A percentile compares a stretch with the other conserved stretches of the same genome.
Conservation (phyloP, 1,140 invertebrate species). For the Cepaea nemoralis region DNA sequence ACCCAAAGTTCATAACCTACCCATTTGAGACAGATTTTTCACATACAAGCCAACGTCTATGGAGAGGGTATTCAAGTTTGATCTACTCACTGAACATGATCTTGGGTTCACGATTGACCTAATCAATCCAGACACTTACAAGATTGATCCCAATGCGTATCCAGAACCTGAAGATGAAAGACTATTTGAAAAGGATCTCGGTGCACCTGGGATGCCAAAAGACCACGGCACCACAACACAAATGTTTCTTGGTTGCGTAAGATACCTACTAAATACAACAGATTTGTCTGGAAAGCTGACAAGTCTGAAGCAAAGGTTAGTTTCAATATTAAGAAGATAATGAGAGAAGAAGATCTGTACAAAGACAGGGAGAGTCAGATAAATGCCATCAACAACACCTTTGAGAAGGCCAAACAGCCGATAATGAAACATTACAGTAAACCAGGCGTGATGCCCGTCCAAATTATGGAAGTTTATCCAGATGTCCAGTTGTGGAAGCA, state of each 20-base stretch:
- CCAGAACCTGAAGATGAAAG: conserved; percentile 92
- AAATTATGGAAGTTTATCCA: conserved; percentile 90
- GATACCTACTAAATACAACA: conserved; percentile 96
- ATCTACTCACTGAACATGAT: conserved; percentile 96
- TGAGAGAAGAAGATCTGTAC: conserved; percentile 94
- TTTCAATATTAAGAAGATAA: conserved; percentile 95
- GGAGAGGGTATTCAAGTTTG: conserved; percentile 94
- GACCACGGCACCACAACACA: conserved; percentile 77
- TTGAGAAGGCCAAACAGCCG: conserved; percentile 86
- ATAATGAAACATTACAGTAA: conserved; percentile 95
- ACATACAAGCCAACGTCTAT: conserved; percentile 93
- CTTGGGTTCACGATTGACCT: conserved; percentile 95
- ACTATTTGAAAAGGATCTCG: conserved; percentile 91
- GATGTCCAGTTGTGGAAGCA: conserved; percentile 98
- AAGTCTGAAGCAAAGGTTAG: conserved; percentile 97
- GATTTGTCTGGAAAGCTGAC: conserved; percentile 93
- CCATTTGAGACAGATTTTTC: conserved; percentile 95
- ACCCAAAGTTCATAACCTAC: conserved; percentile 97
- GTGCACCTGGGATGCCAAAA: conserved; percentile 89
- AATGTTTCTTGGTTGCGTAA: conserved; percentile 77
- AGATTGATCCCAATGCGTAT: conserved; percentile 74
- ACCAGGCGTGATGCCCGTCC: conserved; percentile 91
- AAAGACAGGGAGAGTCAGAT: conserved; percentile 98
- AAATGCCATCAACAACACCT: conserved; percentile 97
- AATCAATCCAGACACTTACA: conserved; percentile 95